A percentile compares a stretch with the other conserved stretches of the same genome.
These are phyloP conservation scores for Macrosoma leucophasiata DNA, from an alignment of 2,888 invertebrate species.

Conservation along the genomic window DNA sequence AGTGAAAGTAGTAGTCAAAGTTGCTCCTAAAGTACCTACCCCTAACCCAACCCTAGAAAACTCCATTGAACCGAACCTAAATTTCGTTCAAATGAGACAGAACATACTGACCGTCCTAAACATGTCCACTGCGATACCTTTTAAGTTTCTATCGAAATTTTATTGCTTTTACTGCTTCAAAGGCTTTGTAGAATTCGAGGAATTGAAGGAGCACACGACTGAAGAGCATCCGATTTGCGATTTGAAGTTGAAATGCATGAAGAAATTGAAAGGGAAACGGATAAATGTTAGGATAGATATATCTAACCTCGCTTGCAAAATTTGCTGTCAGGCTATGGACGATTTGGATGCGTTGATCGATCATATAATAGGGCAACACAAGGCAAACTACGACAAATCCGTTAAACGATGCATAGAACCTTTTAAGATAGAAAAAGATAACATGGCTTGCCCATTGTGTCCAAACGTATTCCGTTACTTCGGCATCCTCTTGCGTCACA, in stretches of 20 bases:
- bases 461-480: conserved; percentile 42
- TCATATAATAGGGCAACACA: conserved; percentile 42
- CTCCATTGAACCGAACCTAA: conserved; percentile 31
- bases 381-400: conserved; percentile 36
- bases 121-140: conserved; percentile 56
- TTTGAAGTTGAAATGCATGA: conserved; percentile 44
- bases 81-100: conserved; percentile 38
- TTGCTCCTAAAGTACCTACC: conserved; percentile 19
- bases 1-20: conserved; percentile 33
- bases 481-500: conserved; percentile 44
- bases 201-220: conserved; percentile 46
- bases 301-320: conserved; percentile 44
- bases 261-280: conserved; percentile 41
- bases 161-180: conserved; percentile 58
- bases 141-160: conserved; percentile 52
- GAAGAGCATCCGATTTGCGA: conserved; percentile 50
- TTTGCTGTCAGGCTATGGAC: conserved; percentile 35
- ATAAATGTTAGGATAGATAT: conserved; percentile 53
- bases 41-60: conserved; percentile 24
- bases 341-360: conserved; percentile 38
- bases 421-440: conserved; percentile 42
- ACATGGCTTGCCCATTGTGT: conserved; percentile 49
- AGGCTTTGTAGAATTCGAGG: conserved; percentile 44
- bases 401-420: conserved; percentile 40
- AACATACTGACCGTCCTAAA: conserved; percentile 50